Percentiles rank a stretch among this genome's conserved stretches.
These are phyloP conservation scores for Cliona cf. orientalis DNA, from an alignment of 37 sponge, comb jelly and placozoan genomes.

Conservation along the genomic window DNA sequence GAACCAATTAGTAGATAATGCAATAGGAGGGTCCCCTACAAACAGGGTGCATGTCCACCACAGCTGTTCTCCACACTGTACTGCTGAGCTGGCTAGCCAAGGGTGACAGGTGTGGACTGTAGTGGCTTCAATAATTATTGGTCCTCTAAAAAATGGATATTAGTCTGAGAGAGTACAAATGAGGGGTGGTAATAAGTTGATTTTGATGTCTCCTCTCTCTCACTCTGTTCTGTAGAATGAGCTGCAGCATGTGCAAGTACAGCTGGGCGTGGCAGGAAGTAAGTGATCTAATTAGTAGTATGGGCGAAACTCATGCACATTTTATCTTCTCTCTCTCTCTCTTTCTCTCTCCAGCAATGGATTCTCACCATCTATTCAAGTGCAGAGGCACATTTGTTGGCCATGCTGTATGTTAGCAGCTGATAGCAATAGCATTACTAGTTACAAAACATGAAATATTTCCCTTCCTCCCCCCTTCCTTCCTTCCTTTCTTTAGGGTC, in stretches of 20 bases:
- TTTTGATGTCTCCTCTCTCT: not conserved
- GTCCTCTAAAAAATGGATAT: no score
- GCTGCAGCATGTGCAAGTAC: constrained; percentile 77
- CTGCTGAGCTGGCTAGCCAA: no score
- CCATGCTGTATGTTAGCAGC: constrained; percentile 71
- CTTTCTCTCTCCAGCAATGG: constrained; percentile 66
- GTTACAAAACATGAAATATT: not conserved
- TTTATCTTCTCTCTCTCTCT: not conserved
- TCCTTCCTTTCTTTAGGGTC: constrained; percentile 61
- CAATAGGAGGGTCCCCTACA: no score
- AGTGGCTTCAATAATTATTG: no score
- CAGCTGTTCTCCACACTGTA: no score
- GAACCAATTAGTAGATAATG: no score
- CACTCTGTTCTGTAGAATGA: constrained; percentile 57
- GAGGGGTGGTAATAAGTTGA: no score
- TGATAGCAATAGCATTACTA: no score
- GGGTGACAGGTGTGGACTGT: no score
- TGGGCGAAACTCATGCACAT: constrained; percentile 4
- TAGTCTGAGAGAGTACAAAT: no score
- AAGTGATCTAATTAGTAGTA: constrained; percentile 17
- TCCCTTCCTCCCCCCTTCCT: not conserved
- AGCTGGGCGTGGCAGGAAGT: constrained; percentile 89
- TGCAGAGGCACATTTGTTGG: constrained; percentile 99
- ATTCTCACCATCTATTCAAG: constrained; percentile 87
- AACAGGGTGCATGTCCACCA: no score